Evolutionary conservation across 1,140 invertebrate genomes (phyloP).

Genomic region (Glossosoma conforme): DNA sequence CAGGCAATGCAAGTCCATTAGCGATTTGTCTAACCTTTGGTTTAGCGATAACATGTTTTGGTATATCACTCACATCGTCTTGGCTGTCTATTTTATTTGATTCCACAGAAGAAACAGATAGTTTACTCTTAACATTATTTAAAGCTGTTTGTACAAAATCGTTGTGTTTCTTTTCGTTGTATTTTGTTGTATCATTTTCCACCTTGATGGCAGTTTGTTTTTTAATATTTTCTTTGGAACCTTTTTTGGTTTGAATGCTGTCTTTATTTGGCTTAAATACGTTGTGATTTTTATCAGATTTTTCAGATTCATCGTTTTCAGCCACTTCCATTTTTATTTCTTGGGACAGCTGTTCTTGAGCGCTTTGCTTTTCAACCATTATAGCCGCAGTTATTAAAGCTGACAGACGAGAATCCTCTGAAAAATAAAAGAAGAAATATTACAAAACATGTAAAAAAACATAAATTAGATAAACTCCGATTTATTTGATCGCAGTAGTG

Average conservation of each 20-base stretch:
- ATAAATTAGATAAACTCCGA: no score
- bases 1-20: constrained; percentile 22
- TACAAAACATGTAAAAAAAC: neutral
- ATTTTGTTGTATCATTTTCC: constrained; percentile 4
- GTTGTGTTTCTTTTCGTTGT: constrained; percentile 3
- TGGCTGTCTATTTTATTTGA: constrained; percentile 1
- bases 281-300: constrained; percentile 27
- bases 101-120: constrained; percentile 8
- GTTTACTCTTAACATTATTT: neutral
- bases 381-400: constrained; percentile 1
- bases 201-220: neutral
- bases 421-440: constrained; percentile 6
- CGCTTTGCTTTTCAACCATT: neutral
- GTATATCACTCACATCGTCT: constrained; percentile 17
- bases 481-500: no score
- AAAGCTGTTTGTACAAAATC: neutral
- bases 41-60: constrained; percentile 22
- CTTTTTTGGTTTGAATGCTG: neutral
- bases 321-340: neutral
- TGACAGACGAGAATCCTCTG: constrained; percentile 8
- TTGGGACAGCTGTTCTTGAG: constrained; percentile 1
- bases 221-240: constrained; percentile 5
- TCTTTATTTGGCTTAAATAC: constrained; percentile 18
- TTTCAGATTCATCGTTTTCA: neutral
- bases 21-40: constrained; percentile 10